Evolutionary conservation across 1,140 invertebrate species (phyloP), one percentile per base, ranked within the genome.

Genomic region (Neocloeon triangulifer): DNA sequence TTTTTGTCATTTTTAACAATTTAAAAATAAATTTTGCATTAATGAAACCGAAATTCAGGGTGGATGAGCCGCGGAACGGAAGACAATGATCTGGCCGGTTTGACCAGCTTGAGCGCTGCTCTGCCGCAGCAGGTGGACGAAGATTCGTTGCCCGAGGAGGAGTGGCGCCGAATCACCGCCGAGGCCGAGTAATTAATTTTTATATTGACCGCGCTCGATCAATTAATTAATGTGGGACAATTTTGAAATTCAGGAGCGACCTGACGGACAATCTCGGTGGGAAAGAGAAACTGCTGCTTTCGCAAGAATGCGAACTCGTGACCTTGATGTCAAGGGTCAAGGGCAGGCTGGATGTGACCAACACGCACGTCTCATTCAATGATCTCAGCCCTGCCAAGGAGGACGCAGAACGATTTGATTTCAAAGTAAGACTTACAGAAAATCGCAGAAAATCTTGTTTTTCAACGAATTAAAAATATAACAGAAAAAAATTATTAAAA

Each of bases 291-390:
- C 46, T 55, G 17, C 51, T 70, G 4, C 50, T 69, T 18, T 59
- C 61, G 5, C 64, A 69, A 41, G 62, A 69, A 19, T 71, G 68
- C 45, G 64, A 71, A 39, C 49, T 71, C 3, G 61, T 73, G 5
- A 70, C 65, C 0, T 44, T 69, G 19, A 66, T 68, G 52, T 59
- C 62, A 19, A 59, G 64, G 19, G 54, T 71, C 10, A 66, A 67
- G 47, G 69, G 69, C 15, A 53, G 62, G 22, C 54, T 72, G 14
- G 69, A 72, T 44, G 52, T 73, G 27, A 70, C 69, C n/a, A 64
- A 62, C 5, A 63, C 54, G 20, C 52, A 62, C 39, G 52, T 71
- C 19, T 68, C 65, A 35, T 72, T 71, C 43, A 58, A 66, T 42
- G 69, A 71, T 44, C 43, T 60, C 20, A 65, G 58, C 42, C 55